Evolutionary conservation across 2,888 invertebrate species (phyloP), one percentile per base, ranked within the genome.

Genomic region (Venustoraphidia nigricollis): DNA sequence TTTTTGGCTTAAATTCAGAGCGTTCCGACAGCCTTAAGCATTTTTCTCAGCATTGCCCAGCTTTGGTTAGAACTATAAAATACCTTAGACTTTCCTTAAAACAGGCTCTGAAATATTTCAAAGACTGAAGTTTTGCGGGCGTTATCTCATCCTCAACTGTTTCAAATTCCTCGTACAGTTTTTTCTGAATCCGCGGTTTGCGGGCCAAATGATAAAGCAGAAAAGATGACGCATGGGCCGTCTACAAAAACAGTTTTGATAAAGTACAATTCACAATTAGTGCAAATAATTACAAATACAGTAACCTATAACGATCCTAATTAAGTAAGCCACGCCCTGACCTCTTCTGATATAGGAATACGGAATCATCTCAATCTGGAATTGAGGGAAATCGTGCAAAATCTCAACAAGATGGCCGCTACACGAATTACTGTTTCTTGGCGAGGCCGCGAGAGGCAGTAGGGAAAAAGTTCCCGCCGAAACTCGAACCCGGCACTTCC

Each of bases 201-300:
- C 71, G 76, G 0, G 84, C 78, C 55, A 87, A 62, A 56, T 77
- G 73, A 59, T 83, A 86, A 48, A 85, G 55, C 34, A 80, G 58
- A 57, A 81, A 82, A 1, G 76, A 71, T 57, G 75, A 70, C 2
- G 77, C 72, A 51, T 78, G 77, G 1, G 76, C 67, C 8, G 77
- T 73, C 77, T 77, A 57, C 10, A 65, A 61, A 50, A 34, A 52
- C 6, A 27, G 6, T 17, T 3, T 17, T 4, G 17, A 3, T 4
- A 17, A 17, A 2, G 4, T 27, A 27, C 27, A 27, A 27, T 17
- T 17, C 17, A 17, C 17, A 17, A 6, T 27, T 27, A 27, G 17
- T 17, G 4, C 27, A 34, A 17, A 11, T 4, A 27, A 27, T 2
- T 17, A 17, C 17, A 4, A 17, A 6, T 27, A 27, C 5, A 1